These are phyloP conservation scores for Henricia sp. DNA, from an alignment of 53 echinoderm and acorn worm genomes.

Conservation along the genomic window DNA sequence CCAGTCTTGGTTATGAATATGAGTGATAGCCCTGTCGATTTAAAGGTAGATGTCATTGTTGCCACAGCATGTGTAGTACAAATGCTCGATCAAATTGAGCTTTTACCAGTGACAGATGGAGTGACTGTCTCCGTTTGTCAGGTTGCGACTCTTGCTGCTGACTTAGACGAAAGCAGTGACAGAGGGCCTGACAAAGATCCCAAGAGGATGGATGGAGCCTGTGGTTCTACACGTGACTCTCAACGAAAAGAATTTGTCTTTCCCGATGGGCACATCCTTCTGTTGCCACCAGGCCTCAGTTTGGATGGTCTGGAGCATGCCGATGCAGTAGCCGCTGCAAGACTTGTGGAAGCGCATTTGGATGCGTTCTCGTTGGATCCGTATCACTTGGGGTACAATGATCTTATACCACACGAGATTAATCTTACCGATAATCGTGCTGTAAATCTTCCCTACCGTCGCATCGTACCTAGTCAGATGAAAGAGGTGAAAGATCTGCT, in stretches of 20 bases:
- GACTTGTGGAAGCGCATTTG: neutral
- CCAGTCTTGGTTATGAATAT: neutral
- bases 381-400: neutral
- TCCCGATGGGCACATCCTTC: neutral
- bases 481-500: constrained; percentile 13
- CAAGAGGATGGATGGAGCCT: neutral
- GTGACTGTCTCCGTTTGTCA: neutral
- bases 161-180: neutral
- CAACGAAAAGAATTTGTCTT: neutral
- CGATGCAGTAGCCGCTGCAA: neutral
- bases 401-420: constrained; percentile 4
- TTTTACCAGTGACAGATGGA: neutral
- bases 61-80: neutral
- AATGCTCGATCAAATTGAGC: neutral
- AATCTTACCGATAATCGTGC: neutral
- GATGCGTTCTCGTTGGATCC: neutral
- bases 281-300: neutral
- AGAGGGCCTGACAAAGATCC: neutral
- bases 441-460: neutral
- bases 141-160: neutral
- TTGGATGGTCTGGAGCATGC: neutral
- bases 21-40: neutral
- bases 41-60: neutral
- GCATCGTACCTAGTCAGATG: constrained; percentile 7
- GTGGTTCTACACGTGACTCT: neutral